phyloP scores from a whole-genome alignment of 2,113 vertebrate species.

The Pituophis catenifer region DNA sequence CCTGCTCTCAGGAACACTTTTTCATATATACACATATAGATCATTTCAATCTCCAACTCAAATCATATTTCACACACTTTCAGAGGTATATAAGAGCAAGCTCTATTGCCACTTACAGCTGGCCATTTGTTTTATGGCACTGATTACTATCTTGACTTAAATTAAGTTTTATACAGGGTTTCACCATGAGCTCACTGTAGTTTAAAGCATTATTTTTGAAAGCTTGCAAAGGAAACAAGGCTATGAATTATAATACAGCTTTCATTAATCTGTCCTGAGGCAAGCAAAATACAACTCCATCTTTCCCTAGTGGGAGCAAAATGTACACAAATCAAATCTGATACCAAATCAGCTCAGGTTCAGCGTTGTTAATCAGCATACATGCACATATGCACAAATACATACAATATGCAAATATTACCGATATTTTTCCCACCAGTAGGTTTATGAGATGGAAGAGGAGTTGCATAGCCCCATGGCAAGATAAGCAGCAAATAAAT shows the following conservation, averaged over 20 bases:
- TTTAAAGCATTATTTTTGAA: neutral
- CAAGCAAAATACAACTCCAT: neutral
- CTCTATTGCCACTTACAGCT: neutral
- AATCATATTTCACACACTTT: neutral
- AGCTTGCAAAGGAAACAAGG: neutral
- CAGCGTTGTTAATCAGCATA: neutral
- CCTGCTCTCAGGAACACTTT: neutral
- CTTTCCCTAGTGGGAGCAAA: neutral
- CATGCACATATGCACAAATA: neutral
- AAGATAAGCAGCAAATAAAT: neutral
- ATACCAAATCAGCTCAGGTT: neutral
- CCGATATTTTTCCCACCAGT: neutral
- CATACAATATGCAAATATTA: neutral
- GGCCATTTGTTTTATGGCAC: neutral
- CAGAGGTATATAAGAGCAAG: neutral
- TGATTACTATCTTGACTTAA: neutral
- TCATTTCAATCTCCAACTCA: neutral
- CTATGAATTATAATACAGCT: neutral
- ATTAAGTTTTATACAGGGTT: neutral
- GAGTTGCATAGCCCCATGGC: conserved; percentile 35
- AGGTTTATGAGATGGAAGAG: conserved; percentile 47
- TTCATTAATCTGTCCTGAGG: neutral
- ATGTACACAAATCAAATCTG: neutral
- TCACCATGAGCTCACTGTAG: neutral
- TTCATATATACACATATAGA: neutral